Percentiles rank a stretch among this genome's conserved stretches.
phyloP scores from a whole-genome alignment of 2,888 invertebrate species.

The Dichetophora obliterata region DNA sequence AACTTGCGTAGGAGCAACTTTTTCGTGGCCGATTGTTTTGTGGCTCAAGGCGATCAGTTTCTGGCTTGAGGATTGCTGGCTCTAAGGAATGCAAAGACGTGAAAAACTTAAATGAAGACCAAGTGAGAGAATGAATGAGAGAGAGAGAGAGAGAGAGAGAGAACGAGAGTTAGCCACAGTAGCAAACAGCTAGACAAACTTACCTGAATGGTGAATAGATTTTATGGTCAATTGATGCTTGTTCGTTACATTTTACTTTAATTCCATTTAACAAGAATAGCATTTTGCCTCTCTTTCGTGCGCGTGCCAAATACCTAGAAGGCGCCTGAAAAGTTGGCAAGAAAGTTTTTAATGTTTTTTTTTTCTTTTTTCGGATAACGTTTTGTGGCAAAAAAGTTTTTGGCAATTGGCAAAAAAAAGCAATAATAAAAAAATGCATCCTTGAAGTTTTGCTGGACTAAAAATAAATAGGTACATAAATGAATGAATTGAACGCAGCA shows the following conservation, averaged over 20 bases:
- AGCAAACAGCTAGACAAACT: conserved; percentile 11
- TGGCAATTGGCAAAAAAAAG: background rate
- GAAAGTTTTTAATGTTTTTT: conserved; percentile 6
- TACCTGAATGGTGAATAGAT: conserved; percentile 35
- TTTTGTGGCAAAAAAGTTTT: background rate
- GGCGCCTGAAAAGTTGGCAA: conserved; percentile 3
- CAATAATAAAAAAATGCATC: no score
- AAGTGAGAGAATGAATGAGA: background rate
- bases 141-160: background rate
- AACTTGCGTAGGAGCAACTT: conserved; percentile 29
- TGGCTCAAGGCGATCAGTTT: conserved; percentile 23
- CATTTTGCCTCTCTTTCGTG: conserved; percentile 3
- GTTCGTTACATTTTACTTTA: conserved; percentile 22
- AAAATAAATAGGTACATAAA: no score
- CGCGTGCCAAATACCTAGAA: background rate
- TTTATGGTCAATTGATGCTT: conserved; percentile 38
- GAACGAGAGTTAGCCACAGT: background rate
- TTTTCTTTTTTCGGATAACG: background rate
- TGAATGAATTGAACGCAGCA: no score
- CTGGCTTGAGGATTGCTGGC: conserved; percentile 3
- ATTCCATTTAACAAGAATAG: conserved; percentile 24
- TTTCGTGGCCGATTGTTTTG: conserved; percentile 27
- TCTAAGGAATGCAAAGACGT: background rate
- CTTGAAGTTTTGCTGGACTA: no score
- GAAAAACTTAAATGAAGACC: conserved; percentile 8